phyloP scores from a whole-genome alignment of 1,140 invertebrate genomes.

The Cydia pomonella region DNA sequence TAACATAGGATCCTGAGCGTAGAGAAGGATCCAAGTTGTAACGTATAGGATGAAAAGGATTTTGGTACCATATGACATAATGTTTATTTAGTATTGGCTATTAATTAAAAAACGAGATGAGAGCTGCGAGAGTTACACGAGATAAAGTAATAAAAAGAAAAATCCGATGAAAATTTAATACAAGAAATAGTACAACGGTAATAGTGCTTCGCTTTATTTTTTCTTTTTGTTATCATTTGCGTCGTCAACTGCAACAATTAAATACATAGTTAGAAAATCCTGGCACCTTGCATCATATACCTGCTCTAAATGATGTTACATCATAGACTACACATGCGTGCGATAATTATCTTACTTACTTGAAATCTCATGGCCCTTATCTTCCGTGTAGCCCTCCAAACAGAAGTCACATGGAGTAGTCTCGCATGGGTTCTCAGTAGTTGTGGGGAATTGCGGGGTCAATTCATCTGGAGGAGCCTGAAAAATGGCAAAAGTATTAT shows the following conservation, averaged over 20 bases:
- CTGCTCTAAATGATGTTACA: neutral
- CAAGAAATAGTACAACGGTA: neutral
- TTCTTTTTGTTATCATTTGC: neutral
- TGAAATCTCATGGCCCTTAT: constrained; percentile 40
- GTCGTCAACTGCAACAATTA: neutral
- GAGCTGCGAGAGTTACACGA: constrained; percentile 1
- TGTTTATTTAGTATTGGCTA: too few relatives aligned
- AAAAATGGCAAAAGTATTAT: constrained; percentile 31
- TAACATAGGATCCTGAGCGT: neutral
- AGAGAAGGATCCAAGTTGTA: too few relatives aligned
- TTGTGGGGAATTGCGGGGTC: constrained; percentile 60
- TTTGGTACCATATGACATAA: too few relatives aligned
- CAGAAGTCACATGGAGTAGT: constrained; percentile 69
- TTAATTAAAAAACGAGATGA: too few relatives aligned
- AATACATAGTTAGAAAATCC: neutral
- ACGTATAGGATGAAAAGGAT: too few relatives aligned
- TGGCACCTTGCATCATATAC: neutral
- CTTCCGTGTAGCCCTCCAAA: constrained; percentile 58
- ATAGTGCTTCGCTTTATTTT: neutral
- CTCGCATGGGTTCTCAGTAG: constrained; percentile 67
- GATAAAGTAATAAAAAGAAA: constrained; percentile 22
- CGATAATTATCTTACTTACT: neutral
- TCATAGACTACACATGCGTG: neutral
- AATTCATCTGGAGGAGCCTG: constrained; percentile 68
- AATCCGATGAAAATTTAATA: neutral